These are phyloP conservation scores for Drosophila stalkeri DNA, from an alignment of 2,888 invertebrate genomes.

Conservation along the genomic window DNA sequence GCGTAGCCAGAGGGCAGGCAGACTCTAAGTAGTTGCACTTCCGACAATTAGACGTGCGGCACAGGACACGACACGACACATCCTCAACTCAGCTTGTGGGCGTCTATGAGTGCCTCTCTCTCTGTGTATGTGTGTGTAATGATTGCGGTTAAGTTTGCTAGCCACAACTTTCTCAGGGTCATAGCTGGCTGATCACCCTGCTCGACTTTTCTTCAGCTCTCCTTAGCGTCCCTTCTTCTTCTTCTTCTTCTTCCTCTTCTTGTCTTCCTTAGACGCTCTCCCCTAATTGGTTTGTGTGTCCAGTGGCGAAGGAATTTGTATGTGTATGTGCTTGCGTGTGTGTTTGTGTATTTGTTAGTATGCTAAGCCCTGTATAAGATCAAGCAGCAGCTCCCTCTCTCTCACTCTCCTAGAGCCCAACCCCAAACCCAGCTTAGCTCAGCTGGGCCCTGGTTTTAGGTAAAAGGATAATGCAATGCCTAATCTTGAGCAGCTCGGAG, in stretches of 20 bases:
- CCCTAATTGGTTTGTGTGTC: slow-evolving; percentile 28
- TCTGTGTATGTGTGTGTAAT: slow-evolving; percentile 59
- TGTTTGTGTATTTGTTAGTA: neutral
- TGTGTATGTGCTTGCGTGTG: neutral
- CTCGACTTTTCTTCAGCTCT: neutral
- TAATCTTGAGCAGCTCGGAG: slow-evolving; percentile 45
- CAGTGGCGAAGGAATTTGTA: slow-evolving; percentile 18
- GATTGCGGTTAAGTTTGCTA: slow-evolving; percentile 67
- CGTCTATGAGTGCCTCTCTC: slow-evolving; percentile 42
- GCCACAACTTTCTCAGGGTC: slow-evolving; percentile 69
- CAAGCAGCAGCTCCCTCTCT: slow-evolving; percentile 9
- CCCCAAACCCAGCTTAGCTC: neutral
- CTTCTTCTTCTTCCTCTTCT: neutral
- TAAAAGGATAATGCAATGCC: slow-evolving; percentile 68
- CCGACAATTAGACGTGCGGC: slow-evolving; percentile 63
- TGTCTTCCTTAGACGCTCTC: slow-evolving; percentile 6
- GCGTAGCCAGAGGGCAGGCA: slow-evolving; percentile 48
- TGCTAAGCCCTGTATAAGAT: slow-evolving; percentile 30
- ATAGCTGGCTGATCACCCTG: slow-evolving; percentile 63
- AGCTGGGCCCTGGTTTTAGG: slow-evolving; percentile 21
- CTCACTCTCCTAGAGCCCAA: neutral
- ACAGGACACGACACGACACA: slow-evolving; percentile 42
- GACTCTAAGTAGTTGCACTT: slow-evolving; percentile 68
- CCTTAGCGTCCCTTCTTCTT: neutral
- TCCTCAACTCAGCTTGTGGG: slow-evolving; percentile 51